Conservation (phyloP, 2,797 vertebrate species). For the Lepilemur septentrionalis region DNA sequence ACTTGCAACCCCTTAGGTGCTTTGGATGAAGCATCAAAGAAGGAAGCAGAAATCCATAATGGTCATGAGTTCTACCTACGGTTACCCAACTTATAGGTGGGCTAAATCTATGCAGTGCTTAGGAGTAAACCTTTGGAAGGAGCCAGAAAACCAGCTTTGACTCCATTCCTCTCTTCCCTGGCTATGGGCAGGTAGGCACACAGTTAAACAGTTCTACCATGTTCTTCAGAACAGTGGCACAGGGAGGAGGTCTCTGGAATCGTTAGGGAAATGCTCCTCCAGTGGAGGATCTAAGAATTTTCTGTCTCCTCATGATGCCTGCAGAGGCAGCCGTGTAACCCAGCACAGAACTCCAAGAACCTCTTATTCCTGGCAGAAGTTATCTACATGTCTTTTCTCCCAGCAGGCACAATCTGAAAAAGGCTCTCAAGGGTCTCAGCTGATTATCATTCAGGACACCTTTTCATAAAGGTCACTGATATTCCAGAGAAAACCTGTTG, state of each 20-base stretch:
- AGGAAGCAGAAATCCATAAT: background rate
- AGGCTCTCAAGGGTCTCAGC: background rate
- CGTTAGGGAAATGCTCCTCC: background rate
- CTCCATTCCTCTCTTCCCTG: background rate
- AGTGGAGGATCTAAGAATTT: background rate
- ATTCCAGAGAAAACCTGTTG: background rate
- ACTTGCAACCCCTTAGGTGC: background rate
- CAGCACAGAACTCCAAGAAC: background rate
- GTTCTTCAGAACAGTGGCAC: background rate
- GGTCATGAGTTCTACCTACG: background rate
- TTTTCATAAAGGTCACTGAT: background rate
- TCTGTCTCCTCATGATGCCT: background rate
- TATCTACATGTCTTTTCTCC: background rate
- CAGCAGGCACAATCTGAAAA: background rate
- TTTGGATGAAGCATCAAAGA: background rate
- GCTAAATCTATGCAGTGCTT: background rate
- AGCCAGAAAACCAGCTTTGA: background rate
- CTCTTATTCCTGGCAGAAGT: background rate
- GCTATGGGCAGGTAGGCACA: background rate
- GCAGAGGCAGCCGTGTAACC: background rate
- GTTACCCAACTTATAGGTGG: background rate
- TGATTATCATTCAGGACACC: background rate
- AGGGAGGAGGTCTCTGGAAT: background rate
- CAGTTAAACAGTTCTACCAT: background rate
- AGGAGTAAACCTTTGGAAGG: background rate